These are phyloP conservation scores for Neotragus moschatus DNA, from an alignment of 2,113 vertebrate species.

Conservation along the genomic window DNA sequence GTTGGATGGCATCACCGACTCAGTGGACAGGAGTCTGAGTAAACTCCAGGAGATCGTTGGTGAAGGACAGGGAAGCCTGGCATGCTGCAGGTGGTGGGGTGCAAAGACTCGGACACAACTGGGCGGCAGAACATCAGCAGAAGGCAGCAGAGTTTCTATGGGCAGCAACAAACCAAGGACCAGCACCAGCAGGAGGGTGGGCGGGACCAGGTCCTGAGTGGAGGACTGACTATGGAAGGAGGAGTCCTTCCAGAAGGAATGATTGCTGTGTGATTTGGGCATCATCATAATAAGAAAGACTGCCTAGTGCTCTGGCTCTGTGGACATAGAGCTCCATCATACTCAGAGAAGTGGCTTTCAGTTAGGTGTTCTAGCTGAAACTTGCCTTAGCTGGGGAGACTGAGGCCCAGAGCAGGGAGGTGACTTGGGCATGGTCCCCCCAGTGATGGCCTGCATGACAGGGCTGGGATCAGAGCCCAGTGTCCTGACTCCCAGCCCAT, in stretches of 20 bases:
- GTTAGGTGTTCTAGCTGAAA: not conserved
- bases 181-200: not conserved
- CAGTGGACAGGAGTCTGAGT: not conserved
- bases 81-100: not conserved
- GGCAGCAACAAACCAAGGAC: not conserved
- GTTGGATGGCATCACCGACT: not conserved
- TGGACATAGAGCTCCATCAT: not conserved
- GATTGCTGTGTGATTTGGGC: fast-evolving
- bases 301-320: fast-evolving
- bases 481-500: not conserved
- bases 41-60: not conserved
- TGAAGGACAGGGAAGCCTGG: not conserved
- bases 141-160: not conserved
- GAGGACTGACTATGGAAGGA: not conserved
- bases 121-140: fast-evolving
- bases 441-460: not conserved
- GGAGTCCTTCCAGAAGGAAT: not conserved
- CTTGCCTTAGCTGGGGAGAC: not conserved
- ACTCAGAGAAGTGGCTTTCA: not conserved
- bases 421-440: not conserved
- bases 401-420: not conserved
- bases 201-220: not conserved
- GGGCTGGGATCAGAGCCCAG: not conserved
- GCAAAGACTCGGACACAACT: not conserved
- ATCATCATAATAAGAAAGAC: not conserved